Base-by-base conservation (phyloP, 2,797 vertebrate species). In the Pantherophis vulpinus region DNA sequence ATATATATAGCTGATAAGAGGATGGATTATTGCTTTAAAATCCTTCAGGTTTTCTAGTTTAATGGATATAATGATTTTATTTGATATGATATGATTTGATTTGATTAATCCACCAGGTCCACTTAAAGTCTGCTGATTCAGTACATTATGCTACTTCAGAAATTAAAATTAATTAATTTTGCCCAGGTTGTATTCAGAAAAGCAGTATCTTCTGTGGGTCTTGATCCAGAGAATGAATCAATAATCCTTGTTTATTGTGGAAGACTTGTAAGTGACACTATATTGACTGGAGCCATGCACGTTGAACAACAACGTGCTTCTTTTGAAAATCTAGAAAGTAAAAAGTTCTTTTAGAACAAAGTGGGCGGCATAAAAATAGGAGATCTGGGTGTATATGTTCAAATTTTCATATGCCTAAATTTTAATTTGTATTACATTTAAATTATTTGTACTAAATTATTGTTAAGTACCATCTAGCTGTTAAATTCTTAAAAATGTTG, bases 291-390 rank as follows among this genome's bases (percentile, higher is more conserved):
- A 93, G 54, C 27, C 29, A 37, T 55, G 23, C 23, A 8, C 27
- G 7, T 32, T 56, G 56, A 20, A 83, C 60, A 23, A 27, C 42
- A 90, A 37, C 23, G n/a, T 86, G 37, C 37, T 42, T 10, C 32
- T 74, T 18, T 70, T 88, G 51, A 42, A 70, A 56, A 5, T 86
- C 23, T 47, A 16, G 51, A n/a, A 29, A 23, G 10, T 74, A 10
- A 11, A 29, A 56, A 59, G 7, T n/a, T 87, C 13, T 60, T 63
- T 63, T 5, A 96, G 91, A 89, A 95, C 91, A 27, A 51, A 37
- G 25, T 58, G 14, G 16, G 32, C 25, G 4, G 29, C 18, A 55
- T n/a, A 32, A 88, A 87, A 51, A 8, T 55, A 9, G n/a, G 18
- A 90, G 90, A 66, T 20, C 10, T 10, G 47, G 16, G 1, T 83